Base-by-base conservation (phyloP, 2,797 vertebrate species). In the Galago senegalensis region DNA sequence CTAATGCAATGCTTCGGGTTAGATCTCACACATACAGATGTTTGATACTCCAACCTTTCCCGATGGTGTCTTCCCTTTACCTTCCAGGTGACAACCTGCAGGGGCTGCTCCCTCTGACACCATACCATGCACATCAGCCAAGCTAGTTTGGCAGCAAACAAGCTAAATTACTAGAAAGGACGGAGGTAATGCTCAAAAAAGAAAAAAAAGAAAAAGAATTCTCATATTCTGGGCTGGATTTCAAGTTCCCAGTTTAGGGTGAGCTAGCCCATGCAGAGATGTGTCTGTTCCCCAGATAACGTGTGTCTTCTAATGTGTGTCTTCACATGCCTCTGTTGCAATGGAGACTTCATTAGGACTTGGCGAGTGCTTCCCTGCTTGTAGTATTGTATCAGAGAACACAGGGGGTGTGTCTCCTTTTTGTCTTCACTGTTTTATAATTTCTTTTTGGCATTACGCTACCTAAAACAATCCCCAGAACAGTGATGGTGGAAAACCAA, bases 81-180 rank as follows among this genome's bases (percentile, higher is more conserved):
- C 63, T 69, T 67, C 31, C 17, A 6, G 23, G 67, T 65, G 86
- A 81, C n/a, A 46, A 17, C 84, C 34, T 61, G n/a, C 13, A 23
- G 61, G 53, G 27, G 18, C 84, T 79, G 56, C 67, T 77, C 25
- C 34, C 40, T 46, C 37, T 72, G 58, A 90, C 63, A 49, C 69
- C 7, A 0, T 37, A 34, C 29, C 76, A 61, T 27, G 56, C 40
- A 63, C 46, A 56, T 25, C 75, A 93, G 86, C 58, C 83, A 77
- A 67, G 58, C 63, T 60, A 40, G 18, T 72, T 86, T 90, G 0
- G 37, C 87, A 49, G 46, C 56, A 87, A 94, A 87, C 65, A 94
- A 93, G 43, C 65, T 49, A 87, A 87, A 90, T 94, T 94, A 43
- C 95, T 96, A 96, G 93, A 94, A 88, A 93, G 60, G 73, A 88